A percentile compares a stretch with the other conserved stretches of the same genome.
phyloP scores from a whole-genome alignment of 2,113 vertebrate genomes.

The Plestiodon gilberti region DNA sequence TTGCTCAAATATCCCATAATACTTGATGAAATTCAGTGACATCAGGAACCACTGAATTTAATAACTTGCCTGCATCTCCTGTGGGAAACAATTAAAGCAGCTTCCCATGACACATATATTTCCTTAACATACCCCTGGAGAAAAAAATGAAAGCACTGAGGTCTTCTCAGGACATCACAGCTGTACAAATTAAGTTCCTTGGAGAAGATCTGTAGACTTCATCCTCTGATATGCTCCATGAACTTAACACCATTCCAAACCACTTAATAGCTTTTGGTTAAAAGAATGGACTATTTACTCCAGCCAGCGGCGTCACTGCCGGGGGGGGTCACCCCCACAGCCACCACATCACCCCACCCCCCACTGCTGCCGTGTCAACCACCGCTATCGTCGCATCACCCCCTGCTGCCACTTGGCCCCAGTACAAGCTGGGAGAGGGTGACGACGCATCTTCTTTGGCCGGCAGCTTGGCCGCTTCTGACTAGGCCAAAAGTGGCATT shows the following conservation, averaged over 20 bases:
- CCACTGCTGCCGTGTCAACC: too few relatives aligned
- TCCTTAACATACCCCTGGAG: slow-evolving; percentile 29
- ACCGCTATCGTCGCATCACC: too few relatives aligned
- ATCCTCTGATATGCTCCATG: neutral
- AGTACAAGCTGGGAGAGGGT: too few relatives aligned
- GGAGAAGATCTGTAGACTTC: slow-evolving; percentile 5
- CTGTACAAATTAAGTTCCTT: slow-evolving; percentile 30
- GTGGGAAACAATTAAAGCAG: slow-evolving; percentile 47
- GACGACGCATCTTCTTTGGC: too few relatives aligned
- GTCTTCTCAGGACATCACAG: slow-evolving; percentile 18
- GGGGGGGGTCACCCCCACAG: too few relatives aligned
- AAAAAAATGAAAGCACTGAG: slow-evolving; percentile 24
- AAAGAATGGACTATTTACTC: slow-evolving; percentile 32
- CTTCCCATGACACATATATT: slow-evolving; percentile 22
- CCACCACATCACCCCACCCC: too few relatives aligned
- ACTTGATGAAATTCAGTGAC: slow-evolving; percentile 54
- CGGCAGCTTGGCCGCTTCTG: too few relatives aligned
- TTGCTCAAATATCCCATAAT: slow-evolving; percentile 49
- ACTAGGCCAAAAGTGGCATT: too few relatives aligned
- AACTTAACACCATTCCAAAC: neutral
- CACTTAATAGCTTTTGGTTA: slow-evolving; percentile 31
- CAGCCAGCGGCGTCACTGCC: too few relatives aligned
- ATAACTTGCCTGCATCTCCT: slow-evolving; percentile 29
- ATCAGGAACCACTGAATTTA: slow-evolving; percentile 38
- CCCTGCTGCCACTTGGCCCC: too few relatives aligned